A percentile compares a stretch with the other conserved stretches of the same genome.
Evolutionary conservation across 1,140 invertebrate genomes (phyloP).

Genomic region (Steinernema feltiae): DNA sequence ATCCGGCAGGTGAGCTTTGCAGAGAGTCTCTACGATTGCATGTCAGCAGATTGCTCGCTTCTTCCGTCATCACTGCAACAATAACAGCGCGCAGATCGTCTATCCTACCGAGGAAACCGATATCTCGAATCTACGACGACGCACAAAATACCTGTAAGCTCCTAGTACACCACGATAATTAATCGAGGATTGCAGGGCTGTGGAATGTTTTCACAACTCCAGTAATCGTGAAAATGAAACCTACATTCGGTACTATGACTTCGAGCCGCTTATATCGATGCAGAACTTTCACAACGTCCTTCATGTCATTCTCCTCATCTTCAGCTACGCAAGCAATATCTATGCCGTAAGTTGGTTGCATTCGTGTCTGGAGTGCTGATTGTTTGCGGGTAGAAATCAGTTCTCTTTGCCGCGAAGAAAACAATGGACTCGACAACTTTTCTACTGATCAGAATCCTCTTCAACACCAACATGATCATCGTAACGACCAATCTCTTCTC

Average conservation of each 20-base stretch:
- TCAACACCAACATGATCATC: conserved; percentile 5
- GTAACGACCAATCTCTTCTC: neutral
- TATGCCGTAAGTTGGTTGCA: neutral
- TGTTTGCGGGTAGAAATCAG: neutral
- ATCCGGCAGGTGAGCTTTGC: neutral
- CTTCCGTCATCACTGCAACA: neutral
- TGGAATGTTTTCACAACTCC: neutral
- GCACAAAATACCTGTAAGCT: neutral
- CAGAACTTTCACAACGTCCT: neutral
- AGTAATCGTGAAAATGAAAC: conserved; percentile 5
- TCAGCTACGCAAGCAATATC: neutral
- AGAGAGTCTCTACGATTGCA: too few species aligned
- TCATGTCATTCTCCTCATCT: neutral
- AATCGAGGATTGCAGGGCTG: neutral
- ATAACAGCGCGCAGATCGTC: neutral
- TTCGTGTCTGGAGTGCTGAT: neutral
- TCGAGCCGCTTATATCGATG: neutral
- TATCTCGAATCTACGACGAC: too few species aligned
- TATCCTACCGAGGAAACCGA: too few species aligned
- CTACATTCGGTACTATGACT: neutral
- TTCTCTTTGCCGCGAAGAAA: neutral
- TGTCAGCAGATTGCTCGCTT: neutral
- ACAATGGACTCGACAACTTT: conserved; percentile 4
- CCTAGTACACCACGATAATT: neutral
- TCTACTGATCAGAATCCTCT: neutral